Percentiles rank a stretch among this genome's conserved stretches.
phyloP scores from a whole-genome alignment of 2,113 vertebrate genomes.

The Oreotrochilus melanogaster region DNA sequence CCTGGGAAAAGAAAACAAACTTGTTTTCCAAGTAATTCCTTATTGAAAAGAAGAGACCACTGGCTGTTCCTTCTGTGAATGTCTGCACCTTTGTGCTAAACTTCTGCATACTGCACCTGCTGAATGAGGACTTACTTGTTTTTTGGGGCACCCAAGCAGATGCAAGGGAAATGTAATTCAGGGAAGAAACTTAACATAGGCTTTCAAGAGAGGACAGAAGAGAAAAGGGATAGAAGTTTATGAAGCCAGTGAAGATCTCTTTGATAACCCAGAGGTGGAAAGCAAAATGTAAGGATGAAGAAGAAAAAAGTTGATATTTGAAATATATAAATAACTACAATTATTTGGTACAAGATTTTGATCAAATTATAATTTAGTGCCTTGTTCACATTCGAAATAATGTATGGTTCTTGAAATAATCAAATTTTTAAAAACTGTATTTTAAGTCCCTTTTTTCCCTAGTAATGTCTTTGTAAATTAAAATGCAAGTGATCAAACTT shows the following conservation, averaged over 20 bases:
- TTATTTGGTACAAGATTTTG: not conserved
- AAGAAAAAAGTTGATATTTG: not conserved
- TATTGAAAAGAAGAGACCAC: not conserved
- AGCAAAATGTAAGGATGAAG: not conserved
- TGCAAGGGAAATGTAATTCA: not conserved
- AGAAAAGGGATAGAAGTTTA: not conserved
- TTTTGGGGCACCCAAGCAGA: fast-evolving
- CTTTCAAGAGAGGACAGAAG: not conserved
- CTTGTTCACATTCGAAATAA: not conserved
- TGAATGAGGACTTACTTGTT: not conserved
- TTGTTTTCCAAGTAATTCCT: not conserved
- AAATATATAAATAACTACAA: not conserved
- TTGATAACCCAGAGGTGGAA: not conserved
- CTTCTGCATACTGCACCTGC: not conserved
- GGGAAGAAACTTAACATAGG: not conserved
- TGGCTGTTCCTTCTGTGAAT: not conserved
- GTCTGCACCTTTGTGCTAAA: not conserved
- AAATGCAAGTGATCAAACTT: not conserved
- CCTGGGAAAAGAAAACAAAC: not conserved
- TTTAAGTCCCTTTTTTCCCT: not conserved
- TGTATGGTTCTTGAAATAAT: not conserved
- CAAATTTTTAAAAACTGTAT: not conserved
- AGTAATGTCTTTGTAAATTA: not conserved
- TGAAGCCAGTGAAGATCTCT: not conserved
- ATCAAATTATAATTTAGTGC: not conserved